Base-by-base conservation (phyloP, 2,113 vertebrate genomes). In the Alosa alosa region DNA sequence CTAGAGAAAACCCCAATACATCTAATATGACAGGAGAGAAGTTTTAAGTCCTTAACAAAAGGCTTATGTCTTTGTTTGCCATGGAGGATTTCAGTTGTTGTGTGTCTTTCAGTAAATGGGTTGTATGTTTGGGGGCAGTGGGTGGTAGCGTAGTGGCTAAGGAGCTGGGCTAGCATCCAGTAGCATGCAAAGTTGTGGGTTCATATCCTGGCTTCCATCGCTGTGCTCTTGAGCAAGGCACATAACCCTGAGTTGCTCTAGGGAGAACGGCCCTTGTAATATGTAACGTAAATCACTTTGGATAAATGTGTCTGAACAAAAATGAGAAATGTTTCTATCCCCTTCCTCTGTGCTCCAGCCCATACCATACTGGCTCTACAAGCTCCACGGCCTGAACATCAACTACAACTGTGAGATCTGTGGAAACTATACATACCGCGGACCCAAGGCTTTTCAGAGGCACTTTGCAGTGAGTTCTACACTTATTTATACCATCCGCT, bases 361-460 rank as follows among this genome's bases (percentile, higher is more conserved):
- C 0, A 99, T 99, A 68, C 98, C 98, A 0, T 99, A 99, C 93
- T 99, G 98, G 98, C 86, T 99, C 0, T 99, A 99, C 25, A 99
- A 99, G 87, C 94, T 99, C 2, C 98, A 99, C 0, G 98, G 98
- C 1, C 92, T 99, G 52, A 99, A 99, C 91, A 99, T 99, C 95
- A 99, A 99, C 94, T 99, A 99, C 95, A 99, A 99, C 89, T 99
- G 98, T 94, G 98, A 99, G 95, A 99, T 99, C 39, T 99, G 98
- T 88, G 98, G 98, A 5, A 99, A 99, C 94, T 99, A 99, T 92
- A 99, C 98, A 0, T 99, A 99, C 95, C 92, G 97, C 82, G 98
- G 98, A 39, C 98, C 98, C 86, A 99, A 99, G 88, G 98, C 98
- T 20, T 99, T 99, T 90, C 98, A 99, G 94, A 94, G 98, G 22